phyloP scores from a whole-genome alignment of 2,113 vertebrate genomes.

The Bombycilla garrulus region DNA sequence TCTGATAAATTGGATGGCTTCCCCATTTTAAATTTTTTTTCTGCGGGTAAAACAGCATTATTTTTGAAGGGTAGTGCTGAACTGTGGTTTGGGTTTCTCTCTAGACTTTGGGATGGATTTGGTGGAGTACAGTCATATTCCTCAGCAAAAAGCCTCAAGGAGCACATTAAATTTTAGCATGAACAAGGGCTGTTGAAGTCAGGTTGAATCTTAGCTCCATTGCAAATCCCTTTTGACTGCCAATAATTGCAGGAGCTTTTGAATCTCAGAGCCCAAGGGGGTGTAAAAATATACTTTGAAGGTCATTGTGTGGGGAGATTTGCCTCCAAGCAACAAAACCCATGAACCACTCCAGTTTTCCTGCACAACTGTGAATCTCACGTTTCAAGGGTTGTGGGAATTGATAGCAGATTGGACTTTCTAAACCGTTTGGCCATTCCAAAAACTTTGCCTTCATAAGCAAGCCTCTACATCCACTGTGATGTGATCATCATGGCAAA shows the following conservation, averaged over 20 bases:
- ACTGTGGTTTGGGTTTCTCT: not conserved
- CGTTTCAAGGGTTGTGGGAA: not conserved
- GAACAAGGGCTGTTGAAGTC: not conserved
- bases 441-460: not conserved
- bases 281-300: slow-evolving; percentile 8
- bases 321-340: not conserved
- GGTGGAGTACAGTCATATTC: not conserved
- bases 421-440: not conserved
- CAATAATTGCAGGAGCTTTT: not conserved
- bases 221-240: not conserved
- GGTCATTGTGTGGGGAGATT: not conserved
- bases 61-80: not conserved
- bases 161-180: not conserved
- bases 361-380: accelerated
- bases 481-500: not conserved
- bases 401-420: not conserved
- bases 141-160: not conserved
- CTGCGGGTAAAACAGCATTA: not conserved
- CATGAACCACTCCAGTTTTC: not conserved
- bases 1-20: not conserved
- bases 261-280: not conserved
- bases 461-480: not conserved
- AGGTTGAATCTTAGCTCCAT: not conserved
- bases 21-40: not conserved
- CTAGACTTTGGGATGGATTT: not conserved